Base-by-base conservation (phyloP, 2,888 invertebrate species). In the Ceramica pisi region DNA sequence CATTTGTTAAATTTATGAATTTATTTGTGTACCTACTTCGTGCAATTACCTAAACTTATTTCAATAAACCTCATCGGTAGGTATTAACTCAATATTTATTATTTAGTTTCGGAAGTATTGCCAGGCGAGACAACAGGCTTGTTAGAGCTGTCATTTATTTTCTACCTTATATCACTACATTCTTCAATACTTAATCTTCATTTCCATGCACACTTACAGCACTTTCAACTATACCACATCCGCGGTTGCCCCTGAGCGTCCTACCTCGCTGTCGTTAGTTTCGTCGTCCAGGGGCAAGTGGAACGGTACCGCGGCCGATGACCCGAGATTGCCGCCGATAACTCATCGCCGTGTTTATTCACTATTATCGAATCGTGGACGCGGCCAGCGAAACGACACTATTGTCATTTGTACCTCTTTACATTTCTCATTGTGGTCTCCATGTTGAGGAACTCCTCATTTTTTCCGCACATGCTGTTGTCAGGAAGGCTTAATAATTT, bases 231-330 rank as follows among this genome's bases (percentile, higher is more conserved):
- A 77, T 88, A 74, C 92, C 93, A 64, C 85, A 86, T 94, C 94
- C 91, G 87, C 81, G 50, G 65, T 44, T 73, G 67, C 78, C 84
- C 84, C 81, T 68, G 74, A 59, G 68, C 70, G 66, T 88, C 83
- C 38, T 51, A 75, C 67, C 72, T 87, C 81, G 38, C 21, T 38
- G 88, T 80, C 79, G 82, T 87, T 87, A 90, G 94, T 94, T 94
- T 94, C 90, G 94, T 93, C 92, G 93, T 93, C 92, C 94, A 93
- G 95, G 92, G 94, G 94, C 95, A 94, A 94, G 92, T 90, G 90
- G 93, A 95, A 95, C 95, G 95, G 95, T 94, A 95, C 95, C 89
- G 94, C 93, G 95, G 95, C 88, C 95, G 94, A 94, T 93, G 96
- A 96, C 95, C 96, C 92, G 92, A 93, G 94, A 94, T 95, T 93